Percentiles rank a stretch among this genome's conserved stretches.
These are phyloP conservation scores for mouse (Mus musculus) DNA, from an alignment of 2,113 vertebrate species.

Conservation along the genomic window GRCm39 chr10:87734501-87735000, in stretches of 20 bases:
- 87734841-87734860: slow-evolving; percentile 51
- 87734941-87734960: slow-evolving; percentile 48
- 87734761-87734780: slow-evolving; percentile 42
- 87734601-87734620: not conserved
- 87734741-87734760: slow-evolving; percentile 56
- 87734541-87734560: too few relatives aligned
- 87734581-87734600: not conserved
- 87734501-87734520: not conserved
- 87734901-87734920: slow-evolving; percentile 49
- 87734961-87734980: slow-evolving; percentile 43
- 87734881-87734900: slow-evolving; percentile 71
- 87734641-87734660: not conserved
- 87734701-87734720: not conserved
- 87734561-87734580: not conserved
- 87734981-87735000: slow-evolving; percentile 50
- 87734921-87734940: slow-evolving; percentile 64
- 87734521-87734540: not conserved
- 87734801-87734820: slow-evolving; percentile 57
- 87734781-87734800: slow-evolving; percentile 56
- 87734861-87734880: slow-evolving; percentile 62
- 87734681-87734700: not conserved
- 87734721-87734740: slow-evolving; percentile 32
- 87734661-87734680: not conserved
- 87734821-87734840: slow-evolving; percentile 57
- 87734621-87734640: not conserved